These are phyloP conservation scores for Callaeas wilsoni DNA, from an alignment of 2,113 vertebrate species.

Conservation along the genomic window DNA sequence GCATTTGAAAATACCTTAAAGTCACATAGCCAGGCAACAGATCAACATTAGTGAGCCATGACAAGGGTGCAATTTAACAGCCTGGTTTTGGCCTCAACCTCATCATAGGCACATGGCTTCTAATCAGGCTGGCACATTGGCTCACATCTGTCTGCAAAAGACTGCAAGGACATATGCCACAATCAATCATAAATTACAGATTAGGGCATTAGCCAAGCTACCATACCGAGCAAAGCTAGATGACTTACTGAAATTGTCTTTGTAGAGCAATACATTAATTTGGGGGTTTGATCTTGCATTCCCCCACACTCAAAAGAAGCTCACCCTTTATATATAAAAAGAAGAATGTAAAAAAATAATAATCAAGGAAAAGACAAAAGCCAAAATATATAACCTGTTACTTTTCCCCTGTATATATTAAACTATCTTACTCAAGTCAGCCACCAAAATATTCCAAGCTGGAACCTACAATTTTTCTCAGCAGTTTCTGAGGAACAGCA, in stretches of 20 bases:
- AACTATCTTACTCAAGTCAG: neutral
- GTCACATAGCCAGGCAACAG: neutral
- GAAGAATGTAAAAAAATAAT: rapidly evolving
- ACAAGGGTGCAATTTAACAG: neutral
- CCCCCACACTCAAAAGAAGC: neutral
- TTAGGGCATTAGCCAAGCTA: neutral
- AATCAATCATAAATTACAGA: neutral
- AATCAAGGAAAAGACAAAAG: neutral
- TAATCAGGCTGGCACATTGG: neutral
- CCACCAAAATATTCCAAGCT: neutral
- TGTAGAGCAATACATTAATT: neutral
- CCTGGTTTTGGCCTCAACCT: neutral
- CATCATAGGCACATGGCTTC: neutral
- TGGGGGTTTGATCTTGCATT: neutral
- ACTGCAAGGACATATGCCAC: neutral
- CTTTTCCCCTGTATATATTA: neutral
- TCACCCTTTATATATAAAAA: neutral
- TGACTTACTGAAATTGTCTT: neutral
- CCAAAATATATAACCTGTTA: neutral
- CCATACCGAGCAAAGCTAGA: neutral
- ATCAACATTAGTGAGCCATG: neutral
- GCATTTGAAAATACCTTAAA: neutral
- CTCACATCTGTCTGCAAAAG: neutral
- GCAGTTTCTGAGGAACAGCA: neutral
- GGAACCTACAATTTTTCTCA: neutral